phyloP scores from a whole-genome alignment of 1,140 invertebrate genomes.

The Conus betulinus region DNA sequence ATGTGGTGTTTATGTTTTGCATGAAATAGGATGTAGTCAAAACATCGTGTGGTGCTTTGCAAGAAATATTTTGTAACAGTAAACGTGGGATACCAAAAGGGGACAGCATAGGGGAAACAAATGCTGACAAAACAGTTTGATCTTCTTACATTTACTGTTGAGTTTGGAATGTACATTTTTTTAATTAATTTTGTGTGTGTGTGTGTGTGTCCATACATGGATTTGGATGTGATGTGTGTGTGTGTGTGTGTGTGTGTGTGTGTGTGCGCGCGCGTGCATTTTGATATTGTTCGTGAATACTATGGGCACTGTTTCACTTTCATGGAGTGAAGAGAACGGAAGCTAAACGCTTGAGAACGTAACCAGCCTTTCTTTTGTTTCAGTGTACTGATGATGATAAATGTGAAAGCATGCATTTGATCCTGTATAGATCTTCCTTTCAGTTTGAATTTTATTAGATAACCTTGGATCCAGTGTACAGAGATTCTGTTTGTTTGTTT shows the following conservation, averaged over 20 bases:
- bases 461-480: not conserved
- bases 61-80: too few species aligned
- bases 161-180: too few species aligned
- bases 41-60: too few species aligned
- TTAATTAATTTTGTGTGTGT: not conserved
- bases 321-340: not conserved
- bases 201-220: not conserved
- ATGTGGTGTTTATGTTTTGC: too few species aligned
- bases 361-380: not conserved
- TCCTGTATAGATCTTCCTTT: not conserved
- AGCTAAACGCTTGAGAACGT: not conserved
- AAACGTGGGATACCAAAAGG: too few species aligned
- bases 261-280: not conserved
- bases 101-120: too few species aligned
- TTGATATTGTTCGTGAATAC: constrained; percentile 5
- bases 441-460: not conserved
- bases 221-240: too few species aligned
- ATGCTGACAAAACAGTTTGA: too few species aligned
- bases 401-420: not conserved
- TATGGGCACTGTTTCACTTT: not conserved
- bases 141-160: too few species aligned
- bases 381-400: not conserved
- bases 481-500: too few species aligned
- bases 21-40: too few species aligned
- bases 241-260: not conserved